These are phyloP conservation scores for Microtus oregoni DNA, from an alignment of 2,113 vertebrate genomes.

Conservation along the genomic window DNA sequence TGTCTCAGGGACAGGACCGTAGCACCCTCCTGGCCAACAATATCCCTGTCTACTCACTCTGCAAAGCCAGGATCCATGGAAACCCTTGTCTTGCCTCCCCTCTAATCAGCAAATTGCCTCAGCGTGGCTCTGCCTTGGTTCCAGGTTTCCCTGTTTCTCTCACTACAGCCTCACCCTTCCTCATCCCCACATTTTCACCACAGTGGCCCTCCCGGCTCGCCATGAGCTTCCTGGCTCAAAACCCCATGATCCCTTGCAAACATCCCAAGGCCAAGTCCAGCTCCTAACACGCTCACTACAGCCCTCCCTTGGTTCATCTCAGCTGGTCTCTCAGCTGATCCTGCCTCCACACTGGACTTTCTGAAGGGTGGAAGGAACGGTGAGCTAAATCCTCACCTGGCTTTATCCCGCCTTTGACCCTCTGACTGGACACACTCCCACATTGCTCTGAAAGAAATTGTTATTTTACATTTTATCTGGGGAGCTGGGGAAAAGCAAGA, in stretches of 20 bases:
- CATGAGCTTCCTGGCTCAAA: fast-evolving
- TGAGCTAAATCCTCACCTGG: background rate
- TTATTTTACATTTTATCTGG: too few species aligned
- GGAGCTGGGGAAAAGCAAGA: background rate
- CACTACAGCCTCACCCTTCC: background rate
- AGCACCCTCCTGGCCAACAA: background rate
- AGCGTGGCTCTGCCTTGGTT: background rate
- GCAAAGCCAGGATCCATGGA: background rate
- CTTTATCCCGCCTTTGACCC: background rate
- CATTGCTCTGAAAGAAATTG: background rate
- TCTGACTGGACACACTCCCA: background rate
- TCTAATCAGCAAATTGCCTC: background rate
- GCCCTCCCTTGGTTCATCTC: background rate
- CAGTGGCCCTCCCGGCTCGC: background rate
- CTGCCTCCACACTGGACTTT: background rate
- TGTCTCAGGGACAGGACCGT: background rate
- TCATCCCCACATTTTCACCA: background rate
- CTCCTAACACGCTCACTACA: background rate
- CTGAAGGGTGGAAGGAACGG: fast-evolving
- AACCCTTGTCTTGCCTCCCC: background rate
- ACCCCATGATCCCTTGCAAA: background rate
- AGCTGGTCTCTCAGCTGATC: background rate
- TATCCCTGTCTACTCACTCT: background rate
- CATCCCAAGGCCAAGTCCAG: background rate
- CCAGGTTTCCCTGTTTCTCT: background rate